Base-by-base conservation (phyloP, 2,797 vertebrate genomes). In the Sebastes flavidus region DNA sequence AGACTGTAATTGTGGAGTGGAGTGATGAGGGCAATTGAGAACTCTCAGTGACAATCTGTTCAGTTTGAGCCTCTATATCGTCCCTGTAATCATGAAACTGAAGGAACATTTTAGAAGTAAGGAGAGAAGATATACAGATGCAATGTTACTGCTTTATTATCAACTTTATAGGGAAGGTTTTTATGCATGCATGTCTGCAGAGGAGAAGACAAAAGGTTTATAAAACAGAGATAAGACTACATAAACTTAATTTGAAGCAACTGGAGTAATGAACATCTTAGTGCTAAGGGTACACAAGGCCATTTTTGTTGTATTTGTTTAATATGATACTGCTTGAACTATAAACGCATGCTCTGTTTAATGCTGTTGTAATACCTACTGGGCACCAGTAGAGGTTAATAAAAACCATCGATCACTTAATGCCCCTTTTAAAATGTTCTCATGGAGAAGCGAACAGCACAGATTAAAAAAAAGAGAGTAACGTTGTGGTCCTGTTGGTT, bases 321-420 rank as follows among this genome's bases (percentile, higher is more conserved):
- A 36, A 36, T 36, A 36, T 54, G 25, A 9, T 58, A 27, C 12
- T 59, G n/a, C 27, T 32, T 12, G 14, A 65, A 20, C n/a, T 13
- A 20, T 65, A 8, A 63, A 49, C 12, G 14, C 7, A 6, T 14
- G 18, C 9, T 29, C 2, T 38, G 5, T 25, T 65, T 8, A 29
- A 3, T 61, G 13, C 2, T 65, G 75, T 9, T 76, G 72, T 55
- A 72, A 58, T 78, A 59, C 66, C 63, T 16, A 2, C 16, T 9
- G 49, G 63, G 65, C n/a, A 72, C 75, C 83, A 81, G 65, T 27
- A 72, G 76, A 78, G 68, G 63, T 73, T 79, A 79, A 65, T 80
- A 46, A 72, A 65, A 52, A 34, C 12, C 20, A 42, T 49, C 5
- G 14, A 54, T 75, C 52, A 66, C 34, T 65, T 34, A 74, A 62